A percentile compares a stretch with the other conserved stretches of the same genome.
These are phyloP conservation scores for Piprites chloris DNA, from an alignment of 2,113 vertebrate genomes.

Conservation along the genomic window DNA sequence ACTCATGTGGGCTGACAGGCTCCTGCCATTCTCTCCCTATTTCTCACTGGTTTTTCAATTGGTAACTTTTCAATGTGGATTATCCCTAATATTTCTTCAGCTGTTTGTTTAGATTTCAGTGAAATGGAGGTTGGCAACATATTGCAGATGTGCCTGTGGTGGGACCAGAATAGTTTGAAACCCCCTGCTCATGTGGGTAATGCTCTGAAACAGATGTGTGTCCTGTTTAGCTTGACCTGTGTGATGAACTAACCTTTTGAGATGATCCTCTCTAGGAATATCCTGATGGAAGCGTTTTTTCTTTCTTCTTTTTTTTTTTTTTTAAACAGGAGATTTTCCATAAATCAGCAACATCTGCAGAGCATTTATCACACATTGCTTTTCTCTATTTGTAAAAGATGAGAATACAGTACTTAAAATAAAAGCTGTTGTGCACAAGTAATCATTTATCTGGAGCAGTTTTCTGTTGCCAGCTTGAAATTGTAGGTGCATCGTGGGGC, in stretches of 20 bases:
- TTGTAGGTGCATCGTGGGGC: background rate
- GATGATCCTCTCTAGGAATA: background rate
- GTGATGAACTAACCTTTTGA: background rate
- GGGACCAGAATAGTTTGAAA: background rate
- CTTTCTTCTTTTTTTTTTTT: background rate
- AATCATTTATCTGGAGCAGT: background rate
- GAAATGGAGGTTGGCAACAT: background rate
- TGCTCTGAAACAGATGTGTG: background rate
- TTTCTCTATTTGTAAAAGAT: background rate
- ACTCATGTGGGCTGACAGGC: background rate
- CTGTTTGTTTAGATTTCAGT: background rate
- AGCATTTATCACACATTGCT: background rate
- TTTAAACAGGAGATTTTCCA: background rate
- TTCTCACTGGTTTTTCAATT: background rate
- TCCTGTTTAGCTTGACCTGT: background rate
- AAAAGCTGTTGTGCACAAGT: background rate
- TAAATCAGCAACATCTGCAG: background rate
- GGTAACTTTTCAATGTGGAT: background rate
- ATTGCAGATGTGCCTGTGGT: background rate
- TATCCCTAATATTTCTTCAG: background rate
- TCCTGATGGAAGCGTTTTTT: background rate
- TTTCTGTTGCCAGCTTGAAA: background rate
- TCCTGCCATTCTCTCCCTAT: background rate
- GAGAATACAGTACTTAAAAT: background rate
- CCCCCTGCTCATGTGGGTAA: background rate